Evolutionary conservation across 2,113 vertebrate species (phyloP).

Genomic region (Plotosus lineatus): DNA sequence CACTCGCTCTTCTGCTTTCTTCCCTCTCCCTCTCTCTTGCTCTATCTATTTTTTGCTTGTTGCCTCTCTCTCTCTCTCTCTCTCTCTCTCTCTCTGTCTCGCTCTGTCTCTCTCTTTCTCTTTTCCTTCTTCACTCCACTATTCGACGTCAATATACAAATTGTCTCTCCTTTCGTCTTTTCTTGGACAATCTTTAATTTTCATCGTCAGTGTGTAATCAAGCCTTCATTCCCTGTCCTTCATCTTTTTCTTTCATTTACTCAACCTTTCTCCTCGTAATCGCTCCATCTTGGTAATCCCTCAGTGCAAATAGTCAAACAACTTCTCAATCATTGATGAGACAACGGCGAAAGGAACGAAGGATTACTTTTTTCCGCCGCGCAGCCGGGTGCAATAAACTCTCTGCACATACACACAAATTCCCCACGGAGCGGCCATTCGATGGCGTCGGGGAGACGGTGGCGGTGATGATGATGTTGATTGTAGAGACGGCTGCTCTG

Average conservation of each 20-base stretch:
- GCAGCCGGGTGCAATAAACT: not conserved
- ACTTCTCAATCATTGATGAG: constrained; percentile 19
- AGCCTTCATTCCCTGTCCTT: not conserved
- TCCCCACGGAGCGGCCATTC: constrained; percentile 48
- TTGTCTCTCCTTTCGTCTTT: not conserved
- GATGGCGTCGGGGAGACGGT: constrained; percentile 49
- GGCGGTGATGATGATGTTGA: constrained; percentile 58
- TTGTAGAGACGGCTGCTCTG: constrained; percentile 60
- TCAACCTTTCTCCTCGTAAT: not conserved
- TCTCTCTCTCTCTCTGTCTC: not conserved
- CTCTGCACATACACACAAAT: not conserved
- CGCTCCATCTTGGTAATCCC: not conserved
- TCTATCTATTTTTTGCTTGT: constrained; percentile 44
- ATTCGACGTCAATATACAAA: not conserved
- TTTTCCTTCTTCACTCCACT: not conserved
- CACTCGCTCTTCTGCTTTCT: not conserved
- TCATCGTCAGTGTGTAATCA: not conserved
- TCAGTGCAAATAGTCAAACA: constrained; percentile 6
- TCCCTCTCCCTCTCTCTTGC: too few relatives aligned
- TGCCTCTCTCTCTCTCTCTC: constrained; percentile 53
- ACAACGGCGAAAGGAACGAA: not conserved
- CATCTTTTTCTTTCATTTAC: not conserved
- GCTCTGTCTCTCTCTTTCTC: not conserved
- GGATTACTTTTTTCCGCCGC: not conserved
- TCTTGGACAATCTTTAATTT: constrained; percentile 1